A percentile compares a stretch with the other conserved stretches of the same genome.
These are phyloP conservation scores for Allacma fusca DNA, from an alignment of 2,888 invertebrate genomes.

Conservation along the genomic window DNA sequence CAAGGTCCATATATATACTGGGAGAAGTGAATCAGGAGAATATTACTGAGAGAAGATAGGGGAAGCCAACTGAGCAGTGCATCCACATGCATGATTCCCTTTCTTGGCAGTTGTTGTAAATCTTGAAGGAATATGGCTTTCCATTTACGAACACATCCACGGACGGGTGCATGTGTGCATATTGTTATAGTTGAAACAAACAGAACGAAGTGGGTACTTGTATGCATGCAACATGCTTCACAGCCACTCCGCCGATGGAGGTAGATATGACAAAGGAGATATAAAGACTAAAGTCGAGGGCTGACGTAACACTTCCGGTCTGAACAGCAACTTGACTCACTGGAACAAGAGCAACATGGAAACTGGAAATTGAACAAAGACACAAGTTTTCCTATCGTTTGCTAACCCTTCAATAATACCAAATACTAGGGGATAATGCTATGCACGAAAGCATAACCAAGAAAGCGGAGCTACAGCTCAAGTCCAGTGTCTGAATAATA, in stretches of 20 bases:
- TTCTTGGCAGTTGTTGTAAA: constrained; percentile 16
- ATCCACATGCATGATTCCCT: constrained; percentile 16
- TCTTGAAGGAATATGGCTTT: constrained; percentile 5
- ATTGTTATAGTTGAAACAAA: no score
- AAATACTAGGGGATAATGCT: not conserved
- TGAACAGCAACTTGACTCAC: constrained; percentile 1
- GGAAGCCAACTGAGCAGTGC: constrained; percentile 7
- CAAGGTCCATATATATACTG: not conserved
- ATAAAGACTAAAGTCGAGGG: not conserved
- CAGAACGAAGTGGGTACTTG: no score
- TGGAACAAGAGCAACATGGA: constrained; percentile 16
- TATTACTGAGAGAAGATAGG: not conserved
- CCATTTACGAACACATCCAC: not conserved
- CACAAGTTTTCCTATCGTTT: constrained; percentile 2
- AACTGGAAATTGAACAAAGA: constrained; percentile 1
- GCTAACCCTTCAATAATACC: constrained; percentile 1
- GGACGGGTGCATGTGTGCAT: not conserved
- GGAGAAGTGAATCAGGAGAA: not conserved
- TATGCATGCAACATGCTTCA: no score
- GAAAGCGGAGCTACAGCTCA: not conserved
- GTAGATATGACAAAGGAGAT: not conserved
- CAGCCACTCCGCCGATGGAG: no score
- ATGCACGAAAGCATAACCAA: not conserved
- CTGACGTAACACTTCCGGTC: constrained; percentile 43
- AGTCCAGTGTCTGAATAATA: constrained; percentile 3